Evolutionary conservation across 2,113 vertebrate genomes (phyloP).

Genomic region (Oncorhynchus tshawytscha): DNA sequence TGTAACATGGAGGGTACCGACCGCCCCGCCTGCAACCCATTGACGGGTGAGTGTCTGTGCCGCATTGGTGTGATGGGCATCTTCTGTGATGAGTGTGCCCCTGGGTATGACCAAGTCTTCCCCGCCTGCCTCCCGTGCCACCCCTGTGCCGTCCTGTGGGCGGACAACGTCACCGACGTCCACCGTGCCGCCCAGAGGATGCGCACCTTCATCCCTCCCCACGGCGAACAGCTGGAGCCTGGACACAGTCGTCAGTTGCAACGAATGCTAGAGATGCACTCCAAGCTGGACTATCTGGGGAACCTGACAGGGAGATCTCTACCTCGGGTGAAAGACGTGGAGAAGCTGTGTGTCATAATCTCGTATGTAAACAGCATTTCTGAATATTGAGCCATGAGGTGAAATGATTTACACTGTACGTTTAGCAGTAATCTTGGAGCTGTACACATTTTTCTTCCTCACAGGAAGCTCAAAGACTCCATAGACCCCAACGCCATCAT

Average conservation of each 20-base stretch:
- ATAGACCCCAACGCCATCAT: conserved; percentile 64
- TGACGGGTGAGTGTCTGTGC: conserved; percentile 78
- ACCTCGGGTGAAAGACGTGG: conserved; percentile 55
- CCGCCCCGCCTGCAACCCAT: conserved; percentile 74
- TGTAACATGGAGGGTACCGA: conserved; percentile 77
- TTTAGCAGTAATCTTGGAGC: not conserved
- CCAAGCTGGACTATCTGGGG: conserved; percentile 61
- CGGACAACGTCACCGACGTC: conserved; percentile 63
- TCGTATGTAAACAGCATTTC: conserved; percentile 58
- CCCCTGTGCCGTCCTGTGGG: conserved; percentile 77
- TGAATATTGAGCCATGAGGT: too few relatives aligned
- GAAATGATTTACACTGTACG: too few relatives aligned
- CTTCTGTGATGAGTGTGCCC: conserved; percentile 75
- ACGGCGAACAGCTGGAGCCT: not conserved
- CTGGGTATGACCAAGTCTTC: conserved; percentile 69
- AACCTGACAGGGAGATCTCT: conserved; percentile 52
- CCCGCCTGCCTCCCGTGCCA: conserved; percentile 80
- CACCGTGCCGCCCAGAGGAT: conserved; percentile 64
- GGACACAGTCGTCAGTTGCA: conserved; percentile 52
- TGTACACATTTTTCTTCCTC: not conserved
- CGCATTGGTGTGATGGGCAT: conserved; percentile 66
- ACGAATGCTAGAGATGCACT: conserved; percentile 66
- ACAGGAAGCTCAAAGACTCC: conserved; percentile 71
- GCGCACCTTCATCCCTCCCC: conserved; percentile 38
- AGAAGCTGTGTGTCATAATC: conserved; percentile 65